Percentiles rank a stretch among this genome's conserved stretches.
These are phyloP conservation scores for Scrobipalpa costella DNA, from an alignment of 2,888 invertebrate genomes.

Conservation along the genomic window DNA sequence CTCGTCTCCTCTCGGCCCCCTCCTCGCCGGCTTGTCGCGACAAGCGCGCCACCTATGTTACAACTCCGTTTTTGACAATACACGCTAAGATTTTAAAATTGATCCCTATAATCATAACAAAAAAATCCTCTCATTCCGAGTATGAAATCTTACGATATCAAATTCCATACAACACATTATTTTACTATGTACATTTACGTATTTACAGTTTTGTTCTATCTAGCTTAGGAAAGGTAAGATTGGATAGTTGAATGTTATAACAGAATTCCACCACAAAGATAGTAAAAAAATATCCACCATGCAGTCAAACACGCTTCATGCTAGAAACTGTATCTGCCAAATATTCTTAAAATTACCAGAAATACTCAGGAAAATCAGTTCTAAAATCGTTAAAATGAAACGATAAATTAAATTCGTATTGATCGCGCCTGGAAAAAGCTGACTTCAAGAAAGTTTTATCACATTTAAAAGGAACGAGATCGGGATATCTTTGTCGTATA, in stretches of 20 bases:
- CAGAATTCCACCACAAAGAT: background rate
- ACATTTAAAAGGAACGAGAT: too few relatives aligned
- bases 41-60: constrained; percentile 85
- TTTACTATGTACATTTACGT: background rate
- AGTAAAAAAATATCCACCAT: background rate
- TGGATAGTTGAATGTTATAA: background rate
- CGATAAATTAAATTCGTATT: too few relatives aligned
- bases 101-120: too few relatives aligned
- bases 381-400: too few relatives aligned
- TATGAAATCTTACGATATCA: background rate
- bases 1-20: constrained; percentile 88
- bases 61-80: constrained; percentile 42
- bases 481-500: too few relatives aligned
- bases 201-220: background rate
- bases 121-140: too few relatives aligned
- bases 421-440: too few relatives aligned
- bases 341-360: background rate
- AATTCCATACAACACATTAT: too few relatives aligned
- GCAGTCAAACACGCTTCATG: constrained; percentile 2
- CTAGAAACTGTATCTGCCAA: background rate
- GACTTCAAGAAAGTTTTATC: too few relatives aligned
- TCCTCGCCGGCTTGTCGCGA: constrained; percentile 93
- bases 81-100: constrained; percentile 21
- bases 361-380: background rate
- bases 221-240: background rate